Conservation (phyloP, 2,113 vertebrate species). For the Corvus cornix region DNA sequence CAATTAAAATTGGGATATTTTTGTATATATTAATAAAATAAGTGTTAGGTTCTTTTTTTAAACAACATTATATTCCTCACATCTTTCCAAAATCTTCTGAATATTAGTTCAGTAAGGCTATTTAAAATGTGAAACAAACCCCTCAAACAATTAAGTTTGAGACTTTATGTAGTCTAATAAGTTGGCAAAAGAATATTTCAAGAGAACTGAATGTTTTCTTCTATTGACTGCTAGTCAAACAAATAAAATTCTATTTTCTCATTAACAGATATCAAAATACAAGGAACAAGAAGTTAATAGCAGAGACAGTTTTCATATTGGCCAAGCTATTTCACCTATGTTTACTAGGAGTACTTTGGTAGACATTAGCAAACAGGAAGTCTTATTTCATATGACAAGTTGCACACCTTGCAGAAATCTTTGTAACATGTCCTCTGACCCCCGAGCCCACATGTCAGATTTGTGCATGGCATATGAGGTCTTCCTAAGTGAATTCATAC, state of each 20-base stretch:
- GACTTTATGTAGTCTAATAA: not conserved
- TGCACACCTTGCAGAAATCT: conserved; percentile 28
- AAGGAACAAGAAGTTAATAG: not conserved
- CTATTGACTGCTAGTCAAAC: not conserved
- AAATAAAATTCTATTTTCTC: not conserved
- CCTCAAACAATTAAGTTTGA: not conserved
- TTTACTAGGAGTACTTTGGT: not conserved
- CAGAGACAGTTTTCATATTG: not conserved
- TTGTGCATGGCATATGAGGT: not conserved
- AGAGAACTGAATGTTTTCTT: not conserved
- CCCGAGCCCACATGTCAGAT: not conserved
- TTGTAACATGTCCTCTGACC: not conserved
- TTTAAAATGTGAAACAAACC: not conserved
- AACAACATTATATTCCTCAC: not conserved
- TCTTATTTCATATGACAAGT: not conserved
- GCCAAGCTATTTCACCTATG: not conserved
- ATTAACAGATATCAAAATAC: not conserved
- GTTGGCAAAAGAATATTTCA: not conserved
- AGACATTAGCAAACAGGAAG: not conserved
- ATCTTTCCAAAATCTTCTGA: not conserved
- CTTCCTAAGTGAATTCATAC: not conserved
- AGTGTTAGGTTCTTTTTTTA: not conserved
- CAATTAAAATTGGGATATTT: not conserved
- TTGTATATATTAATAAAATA: not conserved
- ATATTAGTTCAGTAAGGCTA: not conserved